These are phyloP conservation scores for Phasianus colchicus DNA, from an alignment of 2,113 vertebrate genomes.

Conservation along the genomic window DNA sequence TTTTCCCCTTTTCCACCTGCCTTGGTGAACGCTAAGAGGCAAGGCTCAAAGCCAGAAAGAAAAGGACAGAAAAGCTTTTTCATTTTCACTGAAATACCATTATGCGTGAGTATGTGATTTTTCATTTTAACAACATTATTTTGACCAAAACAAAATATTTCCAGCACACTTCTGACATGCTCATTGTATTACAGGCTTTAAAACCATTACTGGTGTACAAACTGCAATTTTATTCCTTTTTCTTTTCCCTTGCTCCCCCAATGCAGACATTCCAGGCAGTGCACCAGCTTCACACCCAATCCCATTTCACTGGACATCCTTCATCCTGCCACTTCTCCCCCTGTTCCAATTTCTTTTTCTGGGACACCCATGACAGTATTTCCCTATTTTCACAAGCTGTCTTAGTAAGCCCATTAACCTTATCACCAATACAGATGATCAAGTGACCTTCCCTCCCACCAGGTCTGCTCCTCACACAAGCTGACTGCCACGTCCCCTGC, in stretches of 20 bases:
- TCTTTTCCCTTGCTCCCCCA: neutral
- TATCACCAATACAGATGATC: neutral
- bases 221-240: neutral
- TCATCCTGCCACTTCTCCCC: neutral
- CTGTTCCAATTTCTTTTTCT: neutral
- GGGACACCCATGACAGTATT: neutral
- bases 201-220: neutral
- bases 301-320: neutral
- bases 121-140: neutral
- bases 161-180: neutral
- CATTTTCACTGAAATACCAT: neutral
- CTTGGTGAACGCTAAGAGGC: neutral
- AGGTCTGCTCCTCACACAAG: neutral
- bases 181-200: neutral
- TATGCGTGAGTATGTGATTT: neutral
- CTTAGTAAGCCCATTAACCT: neutral
- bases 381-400: neutral
- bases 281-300: neutral
- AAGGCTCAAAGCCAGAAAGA: neutral
- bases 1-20: neutral
- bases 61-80: neutral
- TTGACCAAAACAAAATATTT: neutral
- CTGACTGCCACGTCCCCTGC: neutral
- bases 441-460: neutral
- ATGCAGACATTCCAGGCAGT: neutral